phyloP scores from a whole-genome alignment of 2,113 vertebrate genomes.

The Symphodus melops region DNA sequence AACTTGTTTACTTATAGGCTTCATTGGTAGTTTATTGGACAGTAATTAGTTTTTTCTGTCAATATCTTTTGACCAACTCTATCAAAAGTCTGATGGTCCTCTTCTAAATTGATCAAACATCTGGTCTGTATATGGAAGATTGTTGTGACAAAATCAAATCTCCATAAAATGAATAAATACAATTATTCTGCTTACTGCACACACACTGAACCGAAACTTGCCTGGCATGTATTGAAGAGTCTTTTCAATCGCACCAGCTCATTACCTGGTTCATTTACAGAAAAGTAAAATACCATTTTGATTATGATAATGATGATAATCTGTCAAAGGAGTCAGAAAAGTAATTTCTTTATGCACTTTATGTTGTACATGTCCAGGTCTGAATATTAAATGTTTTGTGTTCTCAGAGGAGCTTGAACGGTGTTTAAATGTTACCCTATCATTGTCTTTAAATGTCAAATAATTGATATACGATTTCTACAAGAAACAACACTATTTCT shows the following conservation, averaged over 20 bases:
- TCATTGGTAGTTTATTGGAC: no score
- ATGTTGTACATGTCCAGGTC: neutral
- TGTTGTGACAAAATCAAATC: no score
- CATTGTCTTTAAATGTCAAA: slow-evolving; percentile 12
- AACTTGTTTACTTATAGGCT: neutral
- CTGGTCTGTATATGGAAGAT: no score
- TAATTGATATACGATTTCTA: neutral
- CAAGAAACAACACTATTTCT: slow-evolving; percentile 1
- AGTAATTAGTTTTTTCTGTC: no score
- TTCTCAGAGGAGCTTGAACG: slow-evolving; percentile 1
- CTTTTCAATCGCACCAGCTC: no score
- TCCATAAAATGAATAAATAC: no score
- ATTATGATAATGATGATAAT: neutral
- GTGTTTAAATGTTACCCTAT: slow-evolving; percentile 6
- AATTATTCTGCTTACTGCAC: no score
- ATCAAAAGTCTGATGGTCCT: neutral
- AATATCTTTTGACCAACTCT: neutral
- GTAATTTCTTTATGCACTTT: slow-evolving; percentile 27
- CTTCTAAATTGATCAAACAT: no score
- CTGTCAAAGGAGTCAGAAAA: slow-evolving; percentile 13
- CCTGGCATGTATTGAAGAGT: no score
- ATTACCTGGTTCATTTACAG: no score
- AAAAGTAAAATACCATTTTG: no score
- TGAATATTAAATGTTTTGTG: slow-evolving; percentile 17
- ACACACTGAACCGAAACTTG: no score